Evolutionary conservation across 2,797 vertebrate species (phyloP), one percentile per base, ranked within the genome.

Genomic region (Erethizon dorsatum): DNA sequence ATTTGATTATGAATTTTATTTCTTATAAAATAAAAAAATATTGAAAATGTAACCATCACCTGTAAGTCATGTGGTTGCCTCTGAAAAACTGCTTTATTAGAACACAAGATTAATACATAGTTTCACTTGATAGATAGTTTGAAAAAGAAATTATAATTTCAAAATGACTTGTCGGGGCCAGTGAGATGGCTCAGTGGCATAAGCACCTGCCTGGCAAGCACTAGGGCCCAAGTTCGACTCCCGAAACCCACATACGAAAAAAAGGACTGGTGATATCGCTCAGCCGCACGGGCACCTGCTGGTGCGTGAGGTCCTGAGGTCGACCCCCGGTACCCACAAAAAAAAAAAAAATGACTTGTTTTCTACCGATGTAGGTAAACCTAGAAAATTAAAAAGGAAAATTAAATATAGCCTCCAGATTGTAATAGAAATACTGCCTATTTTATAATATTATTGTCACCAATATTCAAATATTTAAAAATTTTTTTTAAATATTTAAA

Each of bases 381-480:
- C n/a, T 18, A 85, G 31, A 77, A 63, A 50, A 67, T 52, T 63
- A 37, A 57, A 86, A 90, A 31, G 1, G 3, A 69, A 93, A 91
- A 92, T 61, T 71, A 67, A 18, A 57, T 33, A 57, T 5, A 33
- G 1, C 31, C 0, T n/a, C 8, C 10, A 77, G 22, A 77, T 61
- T 5, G 56, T 12, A 78, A 13, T 86, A 67, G 45, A 89, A 91
- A 47, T 75, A 28, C 31, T 77, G 6, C 11, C 14, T 33, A 24
- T 41, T 86, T 86, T 63, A 54, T 33, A 65, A 54, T 33, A 65
- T 63, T 54, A 65, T 88, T 89, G 28, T 77, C 5, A 31, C 4
- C 28, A 86, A 65, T 1, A 69, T 82, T 47, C 59, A 86, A 87
- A 8, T 88, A 47, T 45, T 93, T 95, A 61, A 37, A 94, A 77